Evolutionary conservation across 2,888 invertebrate species (phyloP).

Genomic region (Cheilosia impressa): DNA sequence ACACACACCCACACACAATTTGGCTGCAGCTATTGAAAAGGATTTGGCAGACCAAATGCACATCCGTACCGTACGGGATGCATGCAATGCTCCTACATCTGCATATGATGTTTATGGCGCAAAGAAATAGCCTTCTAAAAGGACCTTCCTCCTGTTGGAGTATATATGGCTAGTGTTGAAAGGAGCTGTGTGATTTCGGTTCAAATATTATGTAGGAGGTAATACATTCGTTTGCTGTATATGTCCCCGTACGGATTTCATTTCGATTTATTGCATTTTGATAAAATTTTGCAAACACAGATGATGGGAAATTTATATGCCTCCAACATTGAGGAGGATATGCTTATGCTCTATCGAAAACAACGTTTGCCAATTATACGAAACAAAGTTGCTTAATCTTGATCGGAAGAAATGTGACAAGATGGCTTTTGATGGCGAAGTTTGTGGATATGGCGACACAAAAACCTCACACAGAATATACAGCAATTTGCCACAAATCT

Average conservation of each 20-base stretch:
- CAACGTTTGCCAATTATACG: too few species aligned
- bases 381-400: too few species aligned
- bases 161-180: neutral
- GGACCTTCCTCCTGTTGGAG: neutral
- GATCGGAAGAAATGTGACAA: too few species aligned
- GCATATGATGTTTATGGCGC: conserved; percentile 17
- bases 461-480: too few species aligned
- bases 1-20: neutral
- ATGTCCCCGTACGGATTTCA: neutral
- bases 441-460: too few species aligned
- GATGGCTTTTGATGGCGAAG: too few species aligned
- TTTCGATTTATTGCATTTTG: conserved; percentile 12
- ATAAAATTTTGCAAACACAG: neutral
- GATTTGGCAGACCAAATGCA: neutral
- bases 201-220: neutral
- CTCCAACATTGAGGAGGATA: neutral
- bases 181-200: neutral
- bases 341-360: too few species aligned
- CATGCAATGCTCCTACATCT: neutral
- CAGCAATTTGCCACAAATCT: too few species aligned
- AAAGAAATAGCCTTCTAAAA: conserved; percentile 14
- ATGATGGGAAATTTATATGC: neutral
- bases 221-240: neutral
- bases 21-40: conserved; percentile 7
- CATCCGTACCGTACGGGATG: conserved; percentile 7